These are phyloP conservation scores for Protophormia terraenovae DNA, from an alignment of 2,888 invertebrate species.

Conservation along the genomic window DNA sequence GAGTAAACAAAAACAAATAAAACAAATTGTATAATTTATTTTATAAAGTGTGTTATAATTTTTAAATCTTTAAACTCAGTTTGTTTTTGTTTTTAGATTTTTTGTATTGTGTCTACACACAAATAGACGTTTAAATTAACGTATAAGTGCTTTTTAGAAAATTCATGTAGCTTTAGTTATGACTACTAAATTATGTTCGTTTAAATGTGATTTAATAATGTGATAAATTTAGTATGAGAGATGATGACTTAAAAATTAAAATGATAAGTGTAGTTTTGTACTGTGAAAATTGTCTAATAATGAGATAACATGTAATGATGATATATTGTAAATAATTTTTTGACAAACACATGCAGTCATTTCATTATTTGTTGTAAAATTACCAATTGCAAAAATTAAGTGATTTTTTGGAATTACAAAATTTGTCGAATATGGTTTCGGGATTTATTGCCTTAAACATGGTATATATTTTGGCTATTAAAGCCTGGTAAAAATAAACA, in stretches of 20 bases:
- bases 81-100: neutral
- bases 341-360: no score
- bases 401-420: no score
- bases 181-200: neutral
- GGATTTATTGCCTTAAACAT: no score
- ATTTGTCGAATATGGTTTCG: no score
- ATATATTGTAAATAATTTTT: no score
- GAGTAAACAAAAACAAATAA: neutral
- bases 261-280: neutral
- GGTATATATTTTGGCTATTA: no score
- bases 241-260: slow-evolving; percentile 8
- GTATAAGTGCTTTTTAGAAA: neutral
- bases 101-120: neutral
- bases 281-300: neutral
- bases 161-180: neutral
- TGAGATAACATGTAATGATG: neutral
- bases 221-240: slow-evolving; percentile 25
- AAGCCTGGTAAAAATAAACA: no score
- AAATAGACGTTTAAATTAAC: slow-evolving; percentile 6
- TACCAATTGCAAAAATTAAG: no score
- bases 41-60: slow-evolving; percentile 11
- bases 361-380: no score
- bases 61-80: slow-evolving; percentile 1
- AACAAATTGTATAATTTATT: neutral
- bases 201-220: slow-evolving; percentile 31